Conservation (phyloP, 2,888 invertebrate genomes). For the Chloroclysta siterata region DNA sequence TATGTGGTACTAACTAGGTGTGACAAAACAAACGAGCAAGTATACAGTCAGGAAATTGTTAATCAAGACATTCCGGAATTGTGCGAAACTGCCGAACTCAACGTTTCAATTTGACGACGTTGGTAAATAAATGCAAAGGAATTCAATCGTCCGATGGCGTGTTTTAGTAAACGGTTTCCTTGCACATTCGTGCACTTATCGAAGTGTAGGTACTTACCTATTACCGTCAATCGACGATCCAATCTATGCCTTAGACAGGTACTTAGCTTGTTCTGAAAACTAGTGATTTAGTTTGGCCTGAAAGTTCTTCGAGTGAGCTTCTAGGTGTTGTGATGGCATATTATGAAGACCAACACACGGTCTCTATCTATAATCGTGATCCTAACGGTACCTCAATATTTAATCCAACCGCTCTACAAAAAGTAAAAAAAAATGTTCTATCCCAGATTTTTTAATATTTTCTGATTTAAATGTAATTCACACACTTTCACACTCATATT, state of each 20-base stretch:
- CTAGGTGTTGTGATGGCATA: conserved; percentile 34
- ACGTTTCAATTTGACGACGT: conserved; percentile 60
- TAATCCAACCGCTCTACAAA: not conserved
- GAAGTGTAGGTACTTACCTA: conserved; percentile 51
- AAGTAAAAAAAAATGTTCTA: not conserved
- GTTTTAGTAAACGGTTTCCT: conserved; percentile 66
- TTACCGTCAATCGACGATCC: conserved; percentile 59
- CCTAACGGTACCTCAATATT: conserved; percentile 71
- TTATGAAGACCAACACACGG: conserved; percentile 81
- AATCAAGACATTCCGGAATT: conserved; percentile 19
- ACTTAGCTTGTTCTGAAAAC: conserved; percentile 22
- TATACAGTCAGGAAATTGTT: conserved; percentile 9
- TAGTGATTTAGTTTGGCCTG: conserved; percentile 28
- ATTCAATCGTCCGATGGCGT: conserved; percentile 68
- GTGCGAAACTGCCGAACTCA: conserved; percentile 29
- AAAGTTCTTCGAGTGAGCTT: conserved; percentile 26
- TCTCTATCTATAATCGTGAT: conserved; percentile 86
- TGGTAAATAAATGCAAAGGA: conserved; percentile 55
- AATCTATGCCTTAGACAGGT: conserved; percentile 43
- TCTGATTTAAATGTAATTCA: not conserved
- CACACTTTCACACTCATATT: not conserved
- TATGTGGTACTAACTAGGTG: too few species aligned
- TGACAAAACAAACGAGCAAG: not conserved
- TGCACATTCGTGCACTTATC: conserved; percentile 63
- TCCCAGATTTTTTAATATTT: not conserved